Conservation (phyloP, 1,140 invertebrate species). For the Octopus sinensis region DNA sequence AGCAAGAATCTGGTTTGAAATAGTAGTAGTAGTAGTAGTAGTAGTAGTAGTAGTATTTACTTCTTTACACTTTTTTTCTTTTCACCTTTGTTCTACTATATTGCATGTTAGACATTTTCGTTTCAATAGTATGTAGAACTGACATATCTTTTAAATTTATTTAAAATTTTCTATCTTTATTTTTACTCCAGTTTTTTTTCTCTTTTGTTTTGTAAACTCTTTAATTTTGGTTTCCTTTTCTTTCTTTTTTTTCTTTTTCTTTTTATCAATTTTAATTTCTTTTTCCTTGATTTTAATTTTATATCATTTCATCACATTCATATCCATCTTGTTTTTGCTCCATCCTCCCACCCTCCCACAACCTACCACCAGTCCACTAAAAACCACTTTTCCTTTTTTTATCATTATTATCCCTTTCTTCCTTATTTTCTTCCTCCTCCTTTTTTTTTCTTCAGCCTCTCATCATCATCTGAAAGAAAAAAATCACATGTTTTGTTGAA, state of each 20-base stretch:
- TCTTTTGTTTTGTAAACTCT: background rate
- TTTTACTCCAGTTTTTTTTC: background rate
- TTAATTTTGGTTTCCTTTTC: background rate
- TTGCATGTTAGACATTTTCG: background rate
- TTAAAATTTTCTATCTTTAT: background rate
- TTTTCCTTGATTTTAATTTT: background rate
- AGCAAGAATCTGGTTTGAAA: too few species aligned
- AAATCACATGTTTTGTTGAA: too few species aligned
- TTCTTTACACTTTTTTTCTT: too few species aligned
- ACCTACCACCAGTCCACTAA: background rate
- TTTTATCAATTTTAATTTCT: background rate
- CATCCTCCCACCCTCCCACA: background rate
- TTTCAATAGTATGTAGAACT: constrained; percentile 28
- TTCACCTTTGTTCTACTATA: too few species aligned
- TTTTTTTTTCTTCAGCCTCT: constrained; percentile 23
- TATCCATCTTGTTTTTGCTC: background rate
- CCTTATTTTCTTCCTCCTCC: constrained; percentile 22
- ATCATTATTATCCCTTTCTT: constrained; percentile 16
- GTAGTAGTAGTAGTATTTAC: too few species aligned
- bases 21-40: too few species aligned
- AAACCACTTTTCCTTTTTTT: constrained; percentile 9
- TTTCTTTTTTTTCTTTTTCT: background rate
- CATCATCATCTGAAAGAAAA: background rate
- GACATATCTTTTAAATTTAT: background rate
- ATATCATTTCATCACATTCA: background rate